Percentiles rank a stretch among this genome's conserved stretches.
Conservation (phyloP, 2,888 invertebrate genomes). For the Caenorhabditis doughertyi region DNA sequence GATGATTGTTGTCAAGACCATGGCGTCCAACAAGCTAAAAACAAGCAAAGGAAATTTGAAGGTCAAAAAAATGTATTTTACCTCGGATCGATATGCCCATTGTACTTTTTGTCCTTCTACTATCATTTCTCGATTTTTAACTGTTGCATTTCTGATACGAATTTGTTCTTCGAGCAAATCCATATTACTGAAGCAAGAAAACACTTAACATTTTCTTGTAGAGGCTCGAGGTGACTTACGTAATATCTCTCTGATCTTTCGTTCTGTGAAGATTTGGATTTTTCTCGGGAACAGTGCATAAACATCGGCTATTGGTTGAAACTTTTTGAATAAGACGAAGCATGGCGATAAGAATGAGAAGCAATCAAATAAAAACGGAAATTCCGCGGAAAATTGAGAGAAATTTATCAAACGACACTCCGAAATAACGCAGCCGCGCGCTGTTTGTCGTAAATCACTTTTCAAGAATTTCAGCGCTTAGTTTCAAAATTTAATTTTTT, state of each 20-base stretch:
- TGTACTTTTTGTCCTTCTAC: constrained; percentile 72
- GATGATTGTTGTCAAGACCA: constrained; percentile 75
- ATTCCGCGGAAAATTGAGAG: not conserved
- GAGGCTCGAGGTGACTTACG: constrained; percentile 48
- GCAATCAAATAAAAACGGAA: not conserved
- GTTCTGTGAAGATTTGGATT: constrained; percentile 69
- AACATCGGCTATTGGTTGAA: constrained; percentile 17
- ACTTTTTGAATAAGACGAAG: constrained; percentile 16
- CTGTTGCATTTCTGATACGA: constrained; percentile 44
- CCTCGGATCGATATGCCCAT: constrained; percentile 80
- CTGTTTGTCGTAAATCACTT: constrained; percentile 41
- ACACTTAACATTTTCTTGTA: not conserved
- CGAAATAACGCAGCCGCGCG: constrained; percentile 23
- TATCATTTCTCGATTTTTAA: constrained; percentile 66
- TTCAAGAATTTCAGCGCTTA: constrained; percentile 22
- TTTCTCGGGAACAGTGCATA: constrained; percentile 48
- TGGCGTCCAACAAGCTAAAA: constrained; percentile 73
- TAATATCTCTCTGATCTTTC: constrained; percentile 69
- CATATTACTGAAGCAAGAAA: constrained; percentile 67
- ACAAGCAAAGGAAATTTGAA: not conserved
- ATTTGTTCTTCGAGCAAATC: constrained; percentile 75
- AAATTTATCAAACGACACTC: constrained; percentile 14
- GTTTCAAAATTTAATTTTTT: constrained; percentile 6
- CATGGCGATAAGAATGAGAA: constrained; percentile 35
- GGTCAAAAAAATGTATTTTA: constrained; percentile 2